These are phyloP conservation scores for Eulemur rufifrons DNA, from an alignment of 2,113 vertebrate species.

Conservation along the genomic window DNA sequence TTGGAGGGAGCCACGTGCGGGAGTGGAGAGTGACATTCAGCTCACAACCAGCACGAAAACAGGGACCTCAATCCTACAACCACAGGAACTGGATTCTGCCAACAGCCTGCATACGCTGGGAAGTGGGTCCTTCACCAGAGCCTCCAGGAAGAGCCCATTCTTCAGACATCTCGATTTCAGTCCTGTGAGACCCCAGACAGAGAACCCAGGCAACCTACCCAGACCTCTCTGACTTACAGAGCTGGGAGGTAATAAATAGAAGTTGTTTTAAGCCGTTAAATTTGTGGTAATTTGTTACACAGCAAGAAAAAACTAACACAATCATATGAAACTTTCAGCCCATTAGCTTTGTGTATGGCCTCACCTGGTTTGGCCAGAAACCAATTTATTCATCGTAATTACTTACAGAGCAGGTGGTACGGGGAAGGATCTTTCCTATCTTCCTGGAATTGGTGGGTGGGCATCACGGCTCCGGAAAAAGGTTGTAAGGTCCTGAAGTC, in stretches of 20 bases:
- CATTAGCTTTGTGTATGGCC: not conserved
- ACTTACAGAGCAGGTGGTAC: conserved; percentile 7
- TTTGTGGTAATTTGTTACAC: conserved; percentile 1
- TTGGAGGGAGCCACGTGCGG: not conserved
- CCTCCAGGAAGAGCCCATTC: not conserved
- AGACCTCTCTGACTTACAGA: not conserved
- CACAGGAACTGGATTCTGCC: not conserved
- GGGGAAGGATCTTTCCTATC: not conserved
- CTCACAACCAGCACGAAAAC: not conserved
- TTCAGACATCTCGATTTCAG: not conserved
- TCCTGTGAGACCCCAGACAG: not conserved
- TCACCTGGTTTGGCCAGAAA: not conserved
- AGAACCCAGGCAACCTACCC: not conserved
- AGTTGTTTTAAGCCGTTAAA: not conserved
- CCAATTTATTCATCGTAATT: conserved; percentile 20
- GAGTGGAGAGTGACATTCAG: not conserved
- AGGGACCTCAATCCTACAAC: not conserved
- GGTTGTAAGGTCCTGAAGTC: not conserved
- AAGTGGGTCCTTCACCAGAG: not conserved
- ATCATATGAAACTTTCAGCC: conserved; percentile 10
- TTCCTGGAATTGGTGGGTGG: not conserved
- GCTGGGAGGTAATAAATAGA: not conserved
- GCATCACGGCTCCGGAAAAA: not conserved
- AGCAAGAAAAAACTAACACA: conserved; percentile 17
- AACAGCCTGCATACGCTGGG: not conserved